Percentiles rank a stretch among this genome's conserved stretches.
These are phyloP conservation scores for Spodoptera picta DNA, from an alignment of 2,888 invertebrate species.

Conservation along the genomic window DNA sequence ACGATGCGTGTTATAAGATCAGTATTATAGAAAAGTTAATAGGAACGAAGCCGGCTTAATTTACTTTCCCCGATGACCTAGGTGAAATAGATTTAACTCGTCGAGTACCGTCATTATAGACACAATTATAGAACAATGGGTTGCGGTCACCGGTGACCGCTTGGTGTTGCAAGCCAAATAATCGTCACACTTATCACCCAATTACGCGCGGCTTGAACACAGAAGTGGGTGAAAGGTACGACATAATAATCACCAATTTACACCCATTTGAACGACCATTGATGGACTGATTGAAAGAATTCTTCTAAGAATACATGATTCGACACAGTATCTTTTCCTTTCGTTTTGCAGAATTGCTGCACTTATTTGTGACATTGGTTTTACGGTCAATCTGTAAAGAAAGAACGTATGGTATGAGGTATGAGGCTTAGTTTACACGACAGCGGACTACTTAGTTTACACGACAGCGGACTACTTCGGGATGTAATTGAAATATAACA, in stretches of 20 bases:
- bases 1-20: constrained; percentile 6
- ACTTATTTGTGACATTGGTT: constrained; percentile 61
- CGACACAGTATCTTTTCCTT: constrained; percentile 66
- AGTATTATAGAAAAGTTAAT: constrained; percentile 2
- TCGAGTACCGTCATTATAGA: too few relatives aligned
- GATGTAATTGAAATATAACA: constrained; percentile 48
- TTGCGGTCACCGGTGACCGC: too few relatives aligned
- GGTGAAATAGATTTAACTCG: constrained; percentile 17
- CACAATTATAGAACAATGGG: too few relatives aligned
- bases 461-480: constrained; percentile 49
- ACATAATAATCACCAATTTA: constrained; percentile 74
- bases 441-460: constrained; percentile 50
- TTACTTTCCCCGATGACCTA: constrained; percentile 18
- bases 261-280: constrained; percentile 70
- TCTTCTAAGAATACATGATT: constrained; percentile 67
- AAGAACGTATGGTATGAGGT: constrained; percentile 40
- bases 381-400: constrained; percentile 60
- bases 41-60: constrained; percentile 14
- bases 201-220: constrained; percentile 59
- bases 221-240: constrained; percentile 78
- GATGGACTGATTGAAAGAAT: constrained; percentile 69
- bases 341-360: constrained; percentile 60
- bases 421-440: constrained; percentile 53
- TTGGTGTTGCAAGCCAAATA: constrained; percentile 59
- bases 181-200: constrained; percentile 53